phyloP scores from a whole-genome alignment of 2,888 invertebrate species.

The Psylliodes chrysocephalus region DNA sequence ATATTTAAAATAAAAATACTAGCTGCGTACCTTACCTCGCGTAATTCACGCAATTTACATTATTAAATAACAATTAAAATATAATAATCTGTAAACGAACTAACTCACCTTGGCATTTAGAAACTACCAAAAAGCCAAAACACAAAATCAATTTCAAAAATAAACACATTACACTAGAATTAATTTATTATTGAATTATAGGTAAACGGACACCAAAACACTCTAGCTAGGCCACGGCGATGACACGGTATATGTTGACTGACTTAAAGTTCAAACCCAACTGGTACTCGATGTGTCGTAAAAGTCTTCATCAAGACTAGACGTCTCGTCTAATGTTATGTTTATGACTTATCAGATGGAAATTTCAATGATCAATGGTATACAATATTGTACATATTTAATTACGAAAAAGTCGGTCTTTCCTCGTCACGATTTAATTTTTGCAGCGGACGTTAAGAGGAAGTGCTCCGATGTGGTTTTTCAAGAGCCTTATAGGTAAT shows the following conservation, averaged over 20 bases:
- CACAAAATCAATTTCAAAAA: neutral
- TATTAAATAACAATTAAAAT: too few species aligned
- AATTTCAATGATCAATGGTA: too few species aligned
- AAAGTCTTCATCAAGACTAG: neutral
- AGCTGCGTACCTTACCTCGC: too few species aligned
- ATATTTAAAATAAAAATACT: too few species aligned
- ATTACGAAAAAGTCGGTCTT: too few species aligned
- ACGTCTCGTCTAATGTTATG: conserved; percentile 4
- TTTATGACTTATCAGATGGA: too few species aligned
- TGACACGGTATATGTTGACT: neutral
- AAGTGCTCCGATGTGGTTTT: too few species aligned
- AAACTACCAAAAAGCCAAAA: conserved; percentile 1
- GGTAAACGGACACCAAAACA: neutral
- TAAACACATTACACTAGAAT: neutral
- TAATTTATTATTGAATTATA: neutral
- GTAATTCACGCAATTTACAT: neutral
- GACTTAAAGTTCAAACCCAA: neutral
- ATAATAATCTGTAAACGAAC: neutral
- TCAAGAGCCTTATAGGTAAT: too few species aligned
- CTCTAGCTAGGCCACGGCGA: neutral
- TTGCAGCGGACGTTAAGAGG: too few species aligned
- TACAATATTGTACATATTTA: too few species aligned
- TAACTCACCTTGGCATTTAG: conserved; percentile 9
- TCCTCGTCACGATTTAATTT: too few species aligned
- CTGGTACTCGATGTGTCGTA: neutral